Percentiles rank a stretch among this genome's conserved stretches.
These are phyloP conservation scores for Polyodon spathula DNA, from an alignment of 2,113 vertebrate genomes.

Conservation along the genomic window DNA sequence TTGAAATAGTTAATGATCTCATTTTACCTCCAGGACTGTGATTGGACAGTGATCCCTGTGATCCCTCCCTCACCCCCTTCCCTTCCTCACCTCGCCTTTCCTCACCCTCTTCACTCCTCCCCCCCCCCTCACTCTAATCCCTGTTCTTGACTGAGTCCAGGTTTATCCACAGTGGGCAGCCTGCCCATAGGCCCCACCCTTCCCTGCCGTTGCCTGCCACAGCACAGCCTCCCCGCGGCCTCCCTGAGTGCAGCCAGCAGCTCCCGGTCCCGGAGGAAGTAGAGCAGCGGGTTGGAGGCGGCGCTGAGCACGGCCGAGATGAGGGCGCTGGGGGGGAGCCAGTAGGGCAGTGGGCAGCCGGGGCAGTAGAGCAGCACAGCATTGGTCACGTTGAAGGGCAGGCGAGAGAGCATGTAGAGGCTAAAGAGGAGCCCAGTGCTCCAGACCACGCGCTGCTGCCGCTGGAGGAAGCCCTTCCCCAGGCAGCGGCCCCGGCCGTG, in stretches of 20 bases:
- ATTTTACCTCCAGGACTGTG: no score
- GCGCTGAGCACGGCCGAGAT: conserved; percentile 3
- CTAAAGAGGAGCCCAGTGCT: background rate
- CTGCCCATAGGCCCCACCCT: no score
- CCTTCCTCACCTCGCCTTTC: no score
- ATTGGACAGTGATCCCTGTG: no score
- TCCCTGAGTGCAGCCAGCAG: background rate
- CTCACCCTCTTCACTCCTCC: no score
- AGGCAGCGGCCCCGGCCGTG: background rate
- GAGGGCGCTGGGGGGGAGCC: background rate
- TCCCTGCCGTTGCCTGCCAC: background rate
- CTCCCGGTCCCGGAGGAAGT: background rate
- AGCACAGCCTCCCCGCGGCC: background rate
- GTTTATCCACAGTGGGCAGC: no score
- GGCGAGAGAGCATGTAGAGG: conserved; percentile 1
- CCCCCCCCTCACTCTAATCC: no score
- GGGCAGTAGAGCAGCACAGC: background rate
- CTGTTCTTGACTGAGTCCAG: no score
- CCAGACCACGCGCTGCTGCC: background rate
- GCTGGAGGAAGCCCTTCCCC: background rate
- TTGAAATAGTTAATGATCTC: no score
- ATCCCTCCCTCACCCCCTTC: no score
- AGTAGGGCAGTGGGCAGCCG: background rate
- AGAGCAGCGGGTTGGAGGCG: conserved; percentile 8
- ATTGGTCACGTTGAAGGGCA: conserved; percentile 4